phyloP scores from a whole-genome alignment of 1,140 invertebrate species.

The Drosophila varians region DNA sequence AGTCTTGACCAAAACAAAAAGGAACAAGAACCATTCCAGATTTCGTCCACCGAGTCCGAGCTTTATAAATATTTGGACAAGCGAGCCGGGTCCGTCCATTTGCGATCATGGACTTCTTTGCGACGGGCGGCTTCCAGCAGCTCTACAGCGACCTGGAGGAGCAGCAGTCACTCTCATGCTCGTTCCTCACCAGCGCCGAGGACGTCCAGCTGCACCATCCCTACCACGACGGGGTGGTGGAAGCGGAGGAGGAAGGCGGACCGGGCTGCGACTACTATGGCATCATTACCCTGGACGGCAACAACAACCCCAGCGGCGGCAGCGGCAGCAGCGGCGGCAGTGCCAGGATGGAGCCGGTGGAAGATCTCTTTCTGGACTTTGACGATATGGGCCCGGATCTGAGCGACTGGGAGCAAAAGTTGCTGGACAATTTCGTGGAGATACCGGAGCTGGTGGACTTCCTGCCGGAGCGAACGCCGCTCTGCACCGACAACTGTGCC shows the following conservation, averaged over 20 bases:
- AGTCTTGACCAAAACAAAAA: neutral
- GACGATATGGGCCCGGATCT: conserved; percentile 44
- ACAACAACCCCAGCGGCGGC: too few relatives aligned
- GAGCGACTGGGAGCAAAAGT: conserved; percentile 74
- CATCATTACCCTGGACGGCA: conserved; percentile 63
- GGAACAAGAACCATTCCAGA: too few relatives aligned
- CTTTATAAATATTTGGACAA: conserved; percentile 76
- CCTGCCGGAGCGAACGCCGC: conserved; percentile 82
- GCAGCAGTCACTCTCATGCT: conserved; percentile 8
- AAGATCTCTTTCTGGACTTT: conserved; percentile 50
- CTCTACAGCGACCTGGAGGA: conserved; percentile 74
- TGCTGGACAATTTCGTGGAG: conserved; percentile 75
- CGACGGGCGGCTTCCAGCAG: conserved; percentile 78
- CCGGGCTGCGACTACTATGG: conserved; percentile 52
- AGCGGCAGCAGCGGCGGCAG: too few relatives aligned
- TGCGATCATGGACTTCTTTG: conserved; percentile 77
- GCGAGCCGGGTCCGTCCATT: conserved; percentile 28
- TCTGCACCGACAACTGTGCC: conserved; percentile 84
- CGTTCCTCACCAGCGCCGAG: neutral
- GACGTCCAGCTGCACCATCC: neutral
- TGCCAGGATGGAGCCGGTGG: neutral
- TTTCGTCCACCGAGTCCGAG: neutral
- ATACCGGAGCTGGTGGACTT: conserved; percentile 78
- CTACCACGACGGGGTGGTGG: conserved; percentile 3
- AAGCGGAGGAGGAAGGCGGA: neutral